Evolutionary conservation across 2,113 vertebrate genomes (phyloP).

Genomic region (Silurus meridionalis): DNA sequence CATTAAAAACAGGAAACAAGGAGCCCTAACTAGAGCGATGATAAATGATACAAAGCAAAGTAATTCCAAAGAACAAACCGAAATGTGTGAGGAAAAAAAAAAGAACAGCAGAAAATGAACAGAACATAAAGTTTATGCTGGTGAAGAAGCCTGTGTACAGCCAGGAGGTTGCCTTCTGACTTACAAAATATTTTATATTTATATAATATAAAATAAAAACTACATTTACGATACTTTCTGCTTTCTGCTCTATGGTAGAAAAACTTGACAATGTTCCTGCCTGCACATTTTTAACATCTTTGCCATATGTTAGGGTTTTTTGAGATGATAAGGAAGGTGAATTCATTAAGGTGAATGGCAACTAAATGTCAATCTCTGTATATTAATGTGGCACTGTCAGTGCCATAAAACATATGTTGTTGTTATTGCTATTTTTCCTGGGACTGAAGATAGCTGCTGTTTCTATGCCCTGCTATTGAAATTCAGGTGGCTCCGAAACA

Average conservation of each 20-base stretch:
- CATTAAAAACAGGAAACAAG: neutral
- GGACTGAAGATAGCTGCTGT: slow-evolving; percentile 13
- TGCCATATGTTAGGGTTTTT: neutral
- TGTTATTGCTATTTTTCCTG: neutral
- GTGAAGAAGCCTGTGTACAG: neutral
- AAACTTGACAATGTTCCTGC: neutral
- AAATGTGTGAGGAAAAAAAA: neutral
- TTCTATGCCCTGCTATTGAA: slow-evolving; percentile 34
- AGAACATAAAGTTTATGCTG: neutral
- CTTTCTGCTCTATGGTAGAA: neutral
- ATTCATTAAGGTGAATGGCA: neutral
- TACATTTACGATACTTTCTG: neutral
- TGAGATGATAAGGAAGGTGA: neutral
- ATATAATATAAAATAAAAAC: no score
- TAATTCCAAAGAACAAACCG: neutral
- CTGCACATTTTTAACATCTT: neutral
- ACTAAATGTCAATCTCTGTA: neutral
- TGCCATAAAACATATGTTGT: neutral
- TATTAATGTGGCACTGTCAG: neutral
- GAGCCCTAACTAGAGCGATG: neutral
- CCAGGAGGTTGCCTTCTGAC: neutral
- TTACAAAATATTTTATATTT: no score
- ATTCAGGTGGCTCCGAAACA: slow-evolving; percentile 27
- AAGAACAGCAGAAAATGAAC: neutral
- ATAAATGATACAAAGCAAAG: neutral